Base-by-base conservation (phyloP, 1,140 invertebrate species). In the Heliothis subflexa region DNA sequence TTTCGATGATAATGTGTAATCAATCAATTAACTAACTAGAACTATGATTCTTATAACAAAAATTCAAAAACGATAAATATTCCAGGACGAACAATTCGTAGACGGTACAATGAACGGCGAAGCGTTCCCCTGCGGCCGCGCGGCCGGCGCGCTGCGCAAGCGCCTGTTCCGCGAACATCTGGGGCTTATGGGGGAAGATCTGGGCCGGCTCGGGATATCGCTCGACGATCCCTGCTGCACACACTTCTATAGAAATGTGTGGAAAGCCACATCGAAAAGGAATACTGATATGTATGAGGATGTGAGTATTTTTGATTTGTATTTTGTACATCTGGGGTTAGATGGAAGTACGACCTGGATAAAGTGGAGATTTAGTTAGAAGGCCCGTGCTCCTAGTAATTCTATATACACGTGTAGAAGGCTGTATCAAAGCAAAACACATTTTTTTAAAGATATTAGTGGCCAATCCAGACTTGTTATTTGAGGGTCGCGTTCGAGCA, bases 131-230 rank as follows among this genome's bases (percentile, higher is more conserved):
- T 97, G 96, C 82, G 99, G 99, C 3, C 96, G 96, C 82, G 99
- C 98, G 94, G 98, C 97, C 0, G 97, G 98, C 0, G 96, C 96
- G 3, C 95, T 99, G 18, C 94, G 99, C 66, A 97, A 97, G 88
- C 96, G 97, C 55, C 91, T 99, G 21, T 99, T 99, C 91, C 96
- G 97, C 80, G 99, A 99, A 93, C 99, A 99, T 95, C 95, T 99
- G 45, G 98, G 95, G 13, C 87, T 96, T 14, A 86, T 97, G 54
- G 96, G 95, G 3, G 89, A 89, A 7, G 94, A 96, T 87, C 85
- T 95, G 66, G 66, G 91, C 78, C 62, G 92, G 77, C 81, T 93
- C 1, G 89, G 95, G 5, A 85, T 97, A 21, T 95, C 96, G 81
- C 91, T 99, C 1, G 95, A 95, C 45, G 98, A 99, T 94, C 97